Evolutionary conservation across 1,140 invertebrate genomes (phyloP).

Genomic region (Leptoteleia sp.): DNA sequence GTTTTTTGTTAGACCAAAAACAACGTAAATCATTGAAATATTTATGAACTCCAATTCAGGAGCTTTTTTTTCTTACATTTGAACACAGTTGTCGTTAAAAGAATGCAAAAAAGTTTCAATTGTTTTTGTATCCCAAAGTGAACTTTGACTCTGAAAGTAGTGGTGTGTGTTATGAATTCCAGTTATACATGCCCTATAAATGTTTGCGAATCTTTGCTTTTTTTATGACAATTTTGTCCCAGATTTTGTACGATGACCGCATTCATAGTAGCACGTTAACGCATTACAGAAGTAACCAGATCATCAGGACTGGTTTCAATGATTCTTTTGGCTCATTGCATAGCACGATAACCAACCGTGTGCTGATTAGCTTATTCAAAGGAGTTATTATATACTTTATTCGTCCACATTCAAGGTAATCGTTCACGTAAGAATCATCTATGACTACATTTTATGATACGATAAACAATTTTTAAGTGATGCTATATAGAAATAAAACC

Average conservation of each 20-base stretch:
- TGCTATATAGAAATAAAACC: conserved; percentile 7
- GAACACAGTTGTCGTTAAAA: not conserved
- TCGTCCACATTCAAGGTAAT: conserved; percentile 2
- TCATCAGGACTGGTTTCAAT: conserved; percentile 61
- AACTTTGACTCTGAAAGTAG: conserved; percentile 37
- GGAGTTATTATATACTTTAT: conserved; percentile 23
- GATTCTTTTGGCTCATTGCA: conserved; percentile 59
- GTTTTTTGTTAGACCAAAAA: not conserved
- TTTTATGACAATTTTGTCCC: conserved; percentile 61
- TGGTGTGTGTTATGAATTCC: conserved; percentile 32
- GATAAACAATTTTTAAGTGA: conserved; percentile 1
- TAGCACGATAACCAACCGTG: conserved; percentile 42
- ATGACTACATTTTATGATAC: conserved; percentile 6
- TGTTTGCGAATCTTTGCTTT: conserved; percentile 53
- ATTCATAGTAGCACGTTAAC: conserved; percentile 54
- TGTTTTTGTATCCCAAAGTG: conserved; percentile 27
- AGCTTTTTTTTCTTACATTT: too few species aligned
- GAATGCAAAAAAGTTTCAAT: conserved; percentile 5
- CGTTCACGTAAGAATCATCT: not conserved
- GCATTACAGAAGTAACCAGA: conserved; percentile 65
- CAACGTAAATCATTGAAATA: too few species aligned
- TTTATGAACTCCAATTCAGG: too few species aligned
- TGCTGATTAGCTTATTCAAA: conserved; percentile 40
- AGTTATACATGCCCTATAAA: conserved; percentile 35
- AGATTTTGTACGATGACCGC: conserved; percentile 65